These are phyloP conservation scores for Aphidius ervi DNA, from an alignment of 1,140 invertebrate genomes.

Conservation along the genomic window DNA sequence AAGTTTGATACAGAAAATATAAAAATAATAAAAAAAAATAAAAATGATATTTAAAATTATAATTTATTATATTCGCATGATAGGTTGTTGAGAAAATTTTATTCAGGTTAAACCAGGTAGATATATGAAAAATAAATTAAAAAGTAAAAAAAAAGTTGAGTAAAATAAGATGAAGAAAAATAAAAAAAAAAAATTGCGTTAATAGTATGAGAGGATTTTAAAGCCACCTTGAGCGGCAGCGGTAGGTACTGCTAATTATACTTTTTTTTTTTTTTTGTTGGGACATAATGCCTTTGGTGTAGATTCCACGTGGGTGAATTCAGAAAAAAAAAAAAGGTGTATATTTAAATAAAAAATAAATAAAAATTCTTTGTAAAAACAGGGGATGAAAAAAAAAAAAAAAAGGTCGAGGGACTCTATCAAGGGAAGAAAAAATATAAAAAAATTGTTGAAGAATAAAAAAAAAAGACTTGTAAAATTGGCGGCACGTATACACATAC, in stretches of 20 bases:
- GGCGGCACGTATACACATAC: not conserved
- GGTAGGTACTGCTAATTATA: slow-evolving; percentile 21
- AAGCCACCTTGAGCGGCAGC: slow-evolving; percentile 9
- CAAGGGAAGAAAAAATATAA: not conserved
- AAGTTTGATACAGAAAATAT: no score
- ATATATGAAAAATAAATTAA: not conserved
- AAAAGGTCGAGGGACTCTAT: not conserved
- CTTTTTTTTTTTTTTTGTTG: slow-evolving; percentile 14
- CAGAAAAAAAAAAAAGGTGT: no score
- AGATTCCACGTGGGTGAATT: slow-evolving; percentile 10
- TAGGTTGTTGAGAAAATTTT: no score
- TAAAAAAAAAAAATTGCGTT: not conserved
- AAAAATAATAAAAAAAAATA: not conserved
- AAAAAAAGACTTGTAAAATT: slow-evolving; percentile 7
- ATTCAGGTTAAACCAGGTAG: no score
- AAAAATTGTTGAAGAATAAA: no score
- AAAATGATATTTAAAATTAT: not conserved
- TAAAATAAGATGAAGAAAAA: not conserved
- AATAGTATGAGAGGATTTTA: slow-evolving; percentile 14
- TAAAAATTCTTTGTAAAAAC: not conserved
- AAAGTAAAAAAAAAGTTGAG: not conserved
- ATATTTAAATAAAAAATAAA: slow-evolving; percentile 21
- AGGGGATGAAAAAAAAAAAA: not conserved
- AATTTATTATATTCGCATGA: no score
- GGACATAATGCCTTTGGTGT: slow-evolving; percentile 24